Evolutionary conservation across 2,113 vertebrate genomes (phyloP), one percentile per base, ranked within the genome.

Genomic region (Saguinus imperator): DNA sequence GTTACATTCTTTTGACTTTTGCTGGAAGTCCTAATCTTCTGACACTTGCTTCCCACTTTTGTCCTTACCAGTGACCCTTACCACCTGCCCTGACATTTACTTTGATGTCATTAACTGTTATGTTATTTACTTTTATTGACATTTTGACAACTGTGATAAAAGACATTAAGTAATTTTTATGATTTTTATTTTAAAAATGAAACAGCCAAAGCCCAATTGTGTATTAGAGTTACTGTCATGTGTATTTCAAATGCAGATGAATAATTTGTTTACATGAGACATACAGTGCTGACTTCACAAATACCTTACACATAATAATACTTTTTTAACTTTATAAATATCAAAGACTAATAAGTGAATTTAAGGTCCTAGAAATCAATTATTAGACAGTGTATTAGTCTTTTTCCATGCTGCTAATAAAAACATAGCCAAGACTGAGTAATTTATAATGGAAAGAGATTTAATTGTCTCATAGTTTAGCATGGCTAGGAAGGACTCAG

Each of bases 1-100:
- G 43, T 17, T n/a, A 1, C 0, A 1, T 16, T n/a, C 5, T 20
- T 20, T 43, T 52, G 2, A 11, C 10, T 82, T 37, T 12, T 20
- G 9, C 45, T 35, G 18, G 40, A 48, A 50, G 61, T 50, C 35
- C 25, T 50, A 14, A 37, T 5, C 21, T 27, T 57, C 25, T 80
- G 61, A 40, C 8, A 2, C 66, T 23, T 58, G 37, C 50, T 70
- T 14, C n/a, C 27, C 79, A 4, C 25, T 61, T 25, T 61, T 73
- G 18, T 73, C 43, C 40, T 85, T 40, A 13, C 21, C 18, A 8
- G 5, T 27, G 40, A 7, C n/a, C 55, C 64, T 66, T 43, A 55
- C 16, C 23, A 29, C 12, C n/a, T 45, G 1, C 37, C 21, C 18
- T 43, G 12, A 52, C 17, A 23, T 61, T 92, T 50, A 43, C 55